phyloP scores from a whole-genome alignment of 2,113 vertebrate genomes.

The Rhineura floridana region DNA sequence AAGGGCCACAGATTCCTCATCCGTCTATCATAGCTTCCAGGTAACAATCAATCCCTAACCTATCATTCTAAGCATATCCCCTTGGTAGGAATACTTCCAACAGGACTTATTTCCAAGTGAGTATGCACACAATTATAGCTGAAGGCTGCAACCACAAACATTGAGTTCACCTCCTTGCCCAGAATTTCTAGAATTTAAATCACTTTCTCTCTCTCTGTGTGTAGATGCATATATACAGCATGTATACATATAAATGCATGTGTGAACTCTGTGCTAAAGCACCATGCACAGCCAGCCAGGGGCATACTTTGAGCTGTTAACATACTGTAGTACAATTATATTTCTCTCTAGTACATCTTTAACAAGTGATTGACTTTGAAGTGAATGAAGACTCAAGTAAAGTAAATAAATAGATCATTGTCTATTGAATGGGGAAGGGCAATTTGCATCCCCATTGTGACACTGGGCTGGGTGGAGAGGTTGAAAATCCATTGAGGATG shows the following conservation, averaged over 20 bases:
- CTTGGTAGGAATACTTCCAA: background rate
- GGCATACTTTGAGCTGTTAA: background rate
- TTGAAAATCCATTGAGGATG: too few relatives aligned
- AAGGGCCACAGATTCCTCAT: too few relatives aligned
- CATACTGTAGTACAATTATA: background rate
- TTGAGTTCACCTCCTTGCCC: background rate
- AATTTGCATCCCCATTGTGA: too few relatives aligned
- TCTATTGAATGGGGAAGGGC: too few relatives aligned
- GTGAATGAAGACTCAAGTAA: background rate
- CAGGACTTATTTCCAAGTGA: background rate
- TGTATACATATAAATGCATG: background rate
- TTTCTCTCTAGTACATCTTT: background rate
- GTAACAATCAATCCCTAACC: background rate
- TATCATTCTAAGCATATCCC: background rate
- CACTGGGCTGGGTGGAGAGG: too few relatives aligned
- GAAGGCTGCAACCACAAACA: background rate
- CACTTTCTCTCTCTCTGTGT: background rate
- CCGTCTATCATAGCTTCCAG: too few relatives aligned
- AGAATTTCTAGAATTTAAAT: background rate
- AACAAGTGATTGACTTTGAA: background rate
- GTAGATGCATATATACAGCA: too few relatives aligned
- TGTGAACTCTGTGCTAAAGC: background rate
- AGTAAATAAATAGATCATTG: background rate
- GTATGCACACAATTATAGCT: background rate
- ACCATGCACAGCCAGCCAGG: background rate